A percentile compares a stretch with the other conserved stretches of the same genome.
phyloP scores from a whole-genome alignment of 2,797 vertebrate species.

The Spatula clypeata region DNA sequence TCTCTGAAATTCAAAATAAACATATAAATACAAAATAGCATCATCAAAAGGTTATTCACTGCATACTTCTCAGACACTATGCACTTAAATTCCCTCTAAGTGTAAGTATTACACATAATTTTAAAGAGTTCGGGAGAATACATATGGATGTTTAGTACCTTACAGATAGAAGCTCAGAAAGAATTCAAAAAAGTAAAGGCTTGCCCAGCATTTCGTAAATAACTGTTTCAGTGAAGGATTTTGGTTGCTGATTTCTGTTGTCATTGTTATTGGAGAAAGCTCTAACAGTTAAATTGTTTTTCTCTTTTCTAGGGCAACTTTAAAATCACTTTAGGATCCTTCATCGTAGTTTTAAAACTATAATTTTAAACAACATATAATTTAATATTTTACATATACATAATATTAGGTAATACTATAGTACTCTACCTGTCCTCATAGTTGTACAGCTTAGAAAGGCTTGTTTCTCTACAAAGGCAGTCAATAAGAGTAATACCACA shows the following conservation, averaged over 20 bases:
- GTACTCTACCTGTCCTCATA: not conserved
- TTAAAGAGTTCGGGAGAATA: not conserved
- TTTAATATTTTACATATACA: not conserved
- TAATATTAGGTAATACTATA: not conserved
- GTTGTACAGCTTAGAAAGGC: not conserved
- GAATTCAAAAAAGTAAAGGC: not conserved
- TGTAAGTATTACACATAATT: not conserved
- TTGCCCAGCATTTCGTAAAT: not conserved
- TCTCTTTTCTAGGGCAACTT: not conserved
- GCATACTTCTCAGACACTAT: not conserved
- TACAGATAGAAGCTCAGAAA: not conserved
- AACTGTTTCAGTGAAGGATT: not conserved
- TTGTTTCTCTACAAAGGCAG: not conserved
- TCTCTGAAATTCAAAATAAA: slow-evolving; percentile 25
- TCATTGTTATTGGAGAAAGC: not conserved
- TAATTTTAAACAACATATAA: not conserved
- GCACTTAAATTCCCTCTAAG: not conserved
- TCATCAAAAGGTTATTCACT: not conserved
- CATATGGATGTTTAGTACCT: not conserved
- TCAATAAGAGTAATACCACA: not conserved
- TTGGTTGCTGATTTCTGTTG: not conserved
- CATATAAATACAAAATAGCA: not conserved
- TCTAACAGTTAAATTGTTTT: not conserved
- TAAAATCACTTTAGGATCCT: not conserved
- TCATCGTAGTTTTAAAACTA: not conserved